These are phyloP conservation scores for Columbina picui DNA, from an alignment of 2,113 vertebrate genomes.

Conservation along the genomic window DNA sequence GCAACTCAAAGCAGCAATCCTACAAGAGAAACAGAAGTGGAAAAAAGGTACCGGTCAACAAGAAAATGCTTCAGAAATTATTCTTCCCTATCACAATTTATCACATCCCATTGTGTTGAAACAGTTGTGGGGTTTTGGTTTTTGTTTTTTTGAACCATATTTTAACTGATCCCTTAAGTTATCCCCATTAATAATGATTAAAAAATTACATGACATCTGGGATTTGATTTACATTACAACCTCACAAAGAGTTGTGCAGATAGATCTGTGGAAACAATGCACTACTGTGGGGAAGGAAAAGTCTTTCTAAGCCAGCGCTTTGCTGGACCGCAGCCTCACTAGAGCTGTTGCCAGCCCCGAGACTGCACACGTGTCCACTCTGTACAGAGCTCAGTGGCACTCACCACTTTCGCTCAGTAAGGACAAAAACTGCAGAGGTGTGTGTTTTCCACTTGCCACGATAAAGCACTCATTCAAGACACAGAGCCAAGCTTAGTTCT, in stretches of 20 bases:
- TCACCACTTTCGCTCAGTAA: not conserved
- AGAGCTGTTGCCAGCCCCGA: not conserved
- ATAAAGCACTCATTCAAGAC: not conserved
- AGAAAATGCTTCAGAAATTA: not conserved
- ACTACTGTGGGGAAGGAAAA: not conserved
- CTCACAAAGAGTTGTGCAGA: not conserved
- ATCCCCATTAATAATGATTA: not conserved
- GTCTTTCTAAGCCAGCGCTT: not conserved
- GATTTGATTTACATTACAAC: not conserved
- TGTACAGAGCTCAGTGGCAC: not conserved
- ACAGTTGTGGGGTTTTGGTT: not conserved
- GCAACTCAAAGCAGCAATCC: not conserved
- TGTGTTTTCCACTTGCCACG: not conserved
- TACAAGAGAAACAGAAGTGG: not conserved
- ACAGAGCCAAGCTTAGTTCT: not conserved
- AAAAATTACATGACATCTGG: not conserved
- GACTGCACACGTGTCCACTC: not conserved
- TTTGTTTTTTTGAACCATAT: not conserved
- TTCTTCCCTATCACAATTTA: not conserved
- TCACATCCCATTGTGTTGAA: not conserved
- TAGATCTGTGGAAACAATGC: not conserved
- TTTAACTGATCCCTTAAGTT: not conserved
- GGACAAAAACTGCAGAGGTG: not conserved
- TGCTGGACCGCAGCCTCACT: not conserved
- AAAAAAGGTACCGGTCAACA: not conserved